phyloP scores from a whole-genome alignment of 2,797 vertebrate genomes.

The Hydrolagus colliei region DNA sequence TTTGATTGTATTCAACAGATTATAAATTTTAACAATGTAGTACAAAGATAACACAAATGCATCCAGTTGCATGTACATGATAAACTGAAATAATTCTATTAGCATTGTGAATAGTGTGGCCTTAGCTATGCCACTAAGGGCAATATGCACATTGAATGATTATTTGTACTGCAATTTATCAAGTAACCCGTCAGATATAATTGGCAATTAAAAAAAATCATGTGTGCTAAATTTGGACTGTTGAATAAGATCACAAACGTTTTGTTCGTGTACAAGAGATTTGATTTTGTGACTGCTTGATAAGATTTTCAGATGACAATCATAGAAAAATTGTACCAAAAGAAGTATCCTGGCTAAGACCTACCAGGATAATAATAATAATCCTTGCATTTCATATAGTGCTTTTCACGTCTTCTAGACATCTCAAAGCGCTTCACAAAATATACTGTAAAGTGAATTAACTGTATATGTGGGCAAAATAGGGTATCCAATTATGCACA shows the following conservation, averaged over 20 bases:
- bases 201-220: background rate
- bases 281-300: background rate
- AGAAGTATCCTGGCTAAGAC: background rate
- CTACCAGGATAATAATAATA: too few species aligned
- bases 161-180: background rate
- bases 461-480: too few species aligned
- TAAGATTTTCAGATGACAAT: background rate
- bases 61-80: background rate
- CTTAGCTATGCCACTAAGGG: background rate
- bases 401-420: too few species aligned
- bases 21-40: background rate
- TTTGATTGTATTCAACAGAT: too few species aligned
- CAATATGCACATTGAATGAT: background rate
- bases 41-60: background rate
- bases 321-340: background rate
- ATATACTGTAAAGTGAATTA: too few species aligned
- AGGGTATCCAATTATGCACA: too few species aligned
- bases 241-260: background rate
- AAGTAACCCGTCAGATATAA: background rate
- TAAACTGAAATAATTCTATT: background rate
- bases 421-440: too few species aligned
- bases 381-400: too few species aligned
- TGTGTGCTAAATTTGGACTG: background rate
- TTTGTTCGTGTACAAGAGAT: slow-evolving; percentile 6
- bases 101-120: slow-evolving; percentile 20